phyloP scores from a whole-genome alignment of 2,797 vertebrate species.

The Arnoldichthys spilopterus region DNA sequence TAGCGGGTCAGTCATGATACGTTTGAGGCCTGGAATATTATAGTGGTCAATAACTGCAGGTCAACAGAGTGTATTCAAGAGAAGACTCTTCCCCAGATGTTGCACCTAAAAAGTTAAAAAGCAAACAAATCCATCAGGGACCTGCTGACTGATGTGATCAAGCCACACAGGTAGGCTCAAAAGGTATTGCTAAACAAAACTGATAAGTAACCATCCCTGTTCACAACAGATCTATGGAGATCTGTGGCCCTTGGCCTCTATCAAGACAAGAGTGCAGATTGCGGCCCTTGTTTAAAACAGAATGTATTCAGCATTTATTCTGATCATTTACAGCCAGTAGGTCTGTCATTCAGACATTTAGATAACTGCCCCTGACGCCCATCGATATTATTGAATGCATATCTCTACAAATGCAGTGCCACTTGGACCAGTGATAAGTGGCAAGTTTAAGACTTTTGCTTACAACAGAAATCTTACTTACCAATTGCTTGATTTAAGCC shows the following conservation, averaged over 20 bases:
- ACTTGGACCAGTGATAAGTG: background rate
- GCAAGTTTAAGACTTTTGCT: background rate
- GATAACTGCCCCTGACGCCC: background rate
- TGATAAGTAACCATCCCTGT: background rate
- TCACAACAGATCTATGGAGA: background rate
- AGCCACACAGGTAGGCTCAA: background rate
- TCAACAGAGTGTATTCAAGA: too few relatives aligned
- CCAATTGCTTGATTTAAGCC: too few relatives aligned
- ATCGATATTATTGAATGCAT: background rate
- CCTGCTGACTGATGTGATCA: conserved; percentile 23
- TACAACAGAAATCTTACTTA: background rate
- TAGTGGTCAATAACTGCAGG: background rate
- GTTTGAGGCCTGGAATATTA: background rate
- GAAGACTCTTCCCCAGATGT: background rate
- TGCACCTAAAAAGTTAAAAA: background rate
- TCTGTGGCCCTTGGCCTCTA: background rate
- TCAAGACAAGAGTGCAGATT: background rate
- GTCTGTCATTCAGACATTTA: conserved; percentile 17
- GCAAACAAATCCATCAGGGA: background rate
- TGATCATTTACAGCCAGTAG: conserved; percentile 8
- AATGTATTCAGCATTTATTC: background rate
- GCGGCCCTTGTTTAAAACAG: conserved; percentile 4
- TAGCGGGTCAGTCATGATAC: background rate
- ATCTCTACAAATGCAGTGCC: background rate
- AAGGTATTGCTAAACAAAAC: conserved; percentile 6